These are phyloP conservation scores for Hymenopus coronatus DNA, from an alignment of 2,888 invertebrate genomes.

Conservation along the genomic window DNA sequence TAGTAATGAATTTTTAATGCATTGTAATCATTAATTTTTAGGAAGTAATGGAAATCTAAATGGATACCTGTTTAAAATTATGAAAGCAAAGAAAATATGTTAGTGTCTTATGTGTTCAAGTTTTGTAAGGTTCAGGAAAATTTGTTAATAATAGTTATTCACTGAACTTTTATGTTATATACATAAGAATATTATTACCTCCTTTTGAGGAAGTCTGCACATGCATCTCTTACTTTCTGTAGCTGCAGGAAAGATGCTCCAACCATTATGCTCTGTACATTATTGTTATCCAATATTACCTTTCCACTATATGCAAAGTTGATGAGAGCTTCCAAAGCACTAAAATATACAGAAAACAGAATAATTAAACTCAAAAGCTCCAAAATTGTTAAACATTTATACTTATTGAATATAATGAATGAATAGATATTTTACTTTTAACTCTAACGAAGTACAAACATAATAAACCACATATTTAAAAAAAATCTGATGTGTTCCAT, in stretches of 20 bases:
- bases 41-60: too few relatives aligned
- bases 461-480: background rate
- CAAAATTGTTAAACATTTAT: background rate
- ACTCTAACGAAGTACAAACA: too few relatives aligned
- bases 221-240: constrained; percentile 75
- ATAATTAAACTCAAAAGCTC: constrained; percentile 4
- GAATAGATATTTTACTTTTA: too few relatives aligned
- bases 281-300: constrained; percentile 70
- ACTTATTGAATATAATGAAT: background rate
- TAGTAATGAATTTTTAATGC: too few relatives aligned
- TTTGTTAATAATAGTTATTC: too few relatives aligned
- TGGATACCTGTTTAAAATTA: too few relatives aligned
- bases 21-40: too few relatives aligned
- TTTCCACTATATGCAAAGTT: constrained; percentile 83
- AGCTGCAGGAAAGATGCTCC: constrained; percentile 81
- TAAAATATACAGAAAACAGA: constrained; percentile 44
- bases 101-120: too few relatives aligned
- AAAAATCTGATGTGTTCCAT: too few relatives aligned
- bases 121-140: too few relatives aligned
- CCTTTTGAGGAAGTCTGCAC: constrained; percentile 74
- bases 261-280: constrained; percentile 81
- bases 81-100: too few relatives aligned
- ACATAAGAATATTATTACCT: constrained; percentile 48
- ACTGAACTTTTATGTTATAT: background rate
- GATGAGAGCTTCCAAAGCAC: constrained; percentile 75